These are phyloP conservation scores for Drosophila parthenogenetica DNA, from an alignment of 2,888 invertebrate genomes.

Conservation along the genomic window DNA sequence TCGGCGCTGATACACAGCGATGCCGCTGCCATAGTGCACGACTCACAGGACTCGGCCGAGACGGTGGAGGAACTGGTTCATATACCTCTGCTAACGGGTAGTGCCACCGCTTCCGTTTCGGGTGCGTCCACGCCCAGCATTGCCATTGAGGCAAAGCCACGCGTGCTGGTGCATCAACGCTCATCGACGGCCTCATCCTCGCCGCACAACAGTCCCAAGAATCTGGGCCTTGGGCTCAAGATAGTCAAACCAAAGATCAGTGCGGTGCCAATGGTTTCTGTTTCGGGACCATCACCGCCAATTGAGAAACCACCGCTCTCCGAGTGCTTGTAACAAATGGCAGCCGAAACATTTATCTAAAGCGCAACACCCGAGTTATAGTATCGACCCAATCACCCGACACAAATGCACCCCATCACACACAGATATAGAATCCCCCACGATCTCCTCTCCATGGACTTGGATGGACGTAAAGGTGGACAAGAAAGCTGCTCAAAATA, in stretches of 20 bases:
- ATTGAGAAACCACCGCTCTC: conserved; percentile 87
- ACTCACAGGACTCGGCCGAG: conserved; percentile 79
- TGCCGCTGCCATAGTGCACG: conserved; percentile 61
- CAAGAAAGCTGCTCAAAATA: conserved; percentile 80
- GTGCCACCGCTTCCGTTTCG: conserved; percentile 59
- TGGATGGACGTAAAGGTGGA: conserved; percentile 41
- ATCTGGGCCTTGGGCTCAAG: conserved; percentile 72
- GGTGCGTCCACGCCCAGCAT: conserved; percentile 54
- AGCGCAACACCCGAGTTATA: conserved; percentile 51
- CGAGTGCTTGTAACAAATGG: conserved; percentile 85
- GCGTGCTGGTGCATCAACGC: conserved; percentile 82
- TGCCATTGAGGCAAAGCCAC: conserved; percentile 67
- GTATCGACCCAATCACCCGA: conserved; percentile 13
- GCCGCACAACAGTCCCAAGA: conserved; percentile 81
- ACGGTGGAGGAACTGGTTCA: conserved; percentile 80
- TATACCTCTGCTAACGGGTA: conserved; percentile 67
- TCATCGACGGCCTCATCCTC: conserved; percentile 81
- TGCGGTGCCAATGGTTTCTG: conserved; percentile 90
- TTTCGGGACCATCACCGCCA: conserved; percentile 92
- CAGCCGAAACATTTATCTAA: conserved; percentile 85
- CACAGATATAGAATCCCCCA: conserved; percentile 11
- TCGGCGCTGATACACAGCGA: conserved; percentile 66
- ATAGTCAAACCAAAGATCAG: conserved; percentile 78
- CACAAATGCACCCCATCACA: conserved; percentile 27
- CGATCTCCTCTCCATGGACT: conserved; percentile 11